phyloP scores from a whole-genome alignment of 2,888 invertebrate species.

The Schrankia costaestrigalis region DNA sequence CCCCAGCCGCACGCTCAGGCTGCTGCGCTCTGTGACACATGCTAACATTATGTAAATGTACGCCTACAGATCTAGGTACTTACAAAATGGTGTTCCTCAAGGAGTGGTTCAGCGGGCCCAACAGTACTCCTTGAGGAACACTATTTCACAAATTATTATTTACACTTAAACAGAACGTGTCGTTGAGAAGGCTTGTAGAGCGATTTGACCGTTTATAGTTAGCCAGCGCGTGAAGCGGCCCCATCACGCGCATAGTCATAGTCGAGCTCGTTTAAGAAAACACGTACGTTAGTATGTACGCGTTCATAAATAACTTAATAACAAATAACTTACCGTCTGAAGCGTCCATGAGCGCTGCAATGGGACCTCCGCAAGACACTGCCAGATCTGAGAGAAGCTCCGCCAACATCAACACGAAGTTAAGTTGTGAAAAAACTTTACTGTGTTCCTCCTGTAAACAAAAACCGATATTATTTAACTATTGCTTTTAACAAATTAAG shows the following conservation, averaged over 20 bases:
- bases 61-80: no score
- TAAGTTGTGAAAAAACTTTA: conserved; percentile 97
- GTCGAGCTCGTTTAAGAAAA: no score
- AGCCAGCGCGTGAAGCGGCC: no score
- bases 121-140: no score
- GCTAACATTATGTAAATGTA: no score
- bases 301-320: no score
- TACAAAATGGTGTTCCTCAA: neutral
- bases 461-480: neutral
- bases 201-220: no score
- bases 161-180: no score
- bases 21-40: conserved; percentile 52
- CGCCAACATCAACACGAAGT: conserved; percentile 97
- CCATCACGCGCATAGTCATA: no score
- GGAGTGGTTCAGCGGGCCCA: neutral
- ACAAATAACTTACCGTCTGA: conserved; percentile 54
- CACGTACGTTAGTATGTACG: no score
- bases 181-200: no score
- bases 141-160: no score
- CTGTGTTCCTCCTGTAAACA: conserved; percentile 92
- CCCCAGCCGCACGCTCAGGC: conserved; percentile 85
- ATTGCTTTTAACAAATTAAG: neutral
- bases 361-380: conserved; percentile 88
- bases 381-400: conserved; percentile 96
- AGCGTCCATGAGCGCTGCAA: conserved; percentile 83